Percentiles rank a stretch among this genome's conserved stretches.
These are phyloP conservation scores for Ethmia dodecea DNA, from an alignment of 2,888 invertebrate species.

Conservation along the genomic window DNA sequence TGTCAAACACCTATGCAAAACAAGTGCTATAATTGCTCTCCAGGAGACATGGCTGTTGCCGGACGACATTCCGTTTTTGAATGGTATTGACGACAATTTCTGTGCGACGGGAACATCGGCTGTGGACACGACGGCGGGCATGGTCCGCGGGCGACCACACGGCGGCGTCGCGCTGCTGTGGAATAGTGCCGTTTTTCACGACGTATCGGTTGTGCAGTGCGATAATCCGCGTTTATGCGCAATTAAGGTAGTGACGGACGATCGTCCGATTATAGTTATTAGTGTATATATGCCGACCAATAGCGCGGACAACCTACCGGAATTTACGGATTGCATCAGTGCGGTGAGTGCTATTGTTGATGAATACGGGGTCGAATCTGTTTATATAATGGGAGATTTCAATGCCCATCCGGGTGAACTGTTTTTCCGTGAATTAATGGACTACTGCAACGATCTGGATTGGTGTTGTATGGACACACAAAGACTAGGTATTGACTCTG, in stretches of 20 bases:
- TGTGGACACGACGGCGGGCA: constrained; percentile 14
- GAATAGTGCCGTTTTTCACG: constrained; percentile 11
- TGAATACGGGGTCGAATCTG: constrained; percentile 4
- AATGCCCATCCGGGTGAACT: constrained; percentile 11
- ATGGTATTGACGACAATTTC: constrained; percentile 6
- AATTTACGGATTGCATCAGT: constrained; percentile 7
- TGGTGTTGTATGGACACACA: constrained; percentile 12
- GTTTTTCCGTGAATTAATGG: constrained; percentile 8
- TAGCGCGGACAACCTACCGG: constrained; percentile 6
- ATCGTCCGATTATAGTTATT: not conserved
- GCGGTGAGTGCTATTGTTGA: constrained; percentile 4
- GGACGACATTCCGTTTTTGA: constrained; percentile 8
- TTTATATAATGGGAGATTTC: constrained; percentile 14
- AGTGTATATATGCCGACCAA: constrained; percentile 13
- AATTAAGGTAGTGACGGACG: too few species aligned
- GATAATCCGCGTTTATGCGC: too few species aligned
- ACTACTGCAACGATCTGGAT: constrained; percentile 9
- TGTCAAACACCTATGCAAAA: constrained; percentile 3
- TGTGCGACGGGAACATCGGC: constrained; percentile 6
- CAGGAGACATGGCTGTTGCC: constrained; percentile 15
- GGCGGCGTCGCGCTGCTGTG: constrained; percentile 19
- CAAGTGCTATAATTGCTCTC: constrained; percentile 8
- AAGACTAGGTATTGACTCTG: constrained; percentile 5
- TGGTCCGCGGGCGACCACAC: constrained; percentile 15
- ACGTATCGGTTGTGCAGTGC: too few species aligned